phyloP scores from a whole-genome alignment of 1,140 invertebrate species.

The Odontomachus brunneus region DNA sequence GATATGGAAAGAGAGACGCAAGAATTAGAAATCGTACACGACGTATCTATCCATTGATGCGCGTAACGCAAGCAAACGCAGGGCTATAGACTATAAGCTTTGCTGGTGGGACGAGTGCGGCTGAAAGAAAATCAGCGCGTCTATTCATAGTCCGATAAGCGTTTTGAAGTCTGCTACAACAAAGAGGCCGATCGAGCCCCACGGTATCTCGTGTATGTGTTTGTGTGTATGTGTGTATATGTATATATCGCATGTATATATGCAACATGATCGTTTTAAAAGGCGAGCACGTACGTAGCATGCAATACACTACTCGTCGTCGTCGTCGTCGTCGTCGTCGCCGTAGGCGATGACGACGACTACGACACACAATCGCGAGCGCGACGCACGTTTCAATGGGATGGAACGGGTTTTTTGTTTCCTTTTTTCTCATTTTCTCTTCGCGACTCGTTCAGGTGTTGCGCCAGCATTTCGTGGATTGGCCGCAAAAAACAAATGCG shows the following conservation, averaged over 20 bases:
- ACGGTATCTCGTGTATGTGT: neutral
- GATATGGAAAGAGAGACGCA: no score
- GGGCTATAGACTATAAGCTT: neutral
- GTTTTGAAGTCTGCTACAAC: constrained; percentile 69
- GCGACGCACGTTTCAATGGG: constrained; percentile 39
- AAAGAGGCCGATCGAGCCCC: constrained; percentile 65
- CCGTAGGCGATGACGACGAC: constrained; percentile 1
- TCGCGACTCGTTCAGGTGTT: constrained; percentile 40
- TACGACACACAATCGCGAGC: constrained; percentile 5
- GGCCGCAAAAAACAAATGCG: neutral
- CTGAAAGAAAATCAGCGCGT: constrained; percentile 78
- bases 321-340: no score
- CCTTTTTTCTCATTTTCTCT: neutral
- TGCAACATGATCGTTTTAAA: constrained; percentile 54
- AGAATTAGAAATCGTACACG: neutral
- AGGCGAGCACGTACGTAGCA: constrained; percentile 43
- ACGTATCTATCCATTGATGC: constrained; percentile 6
- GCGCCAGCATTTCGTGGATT: constrained; percentile 18
- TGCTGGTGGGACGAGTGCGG: constrained; percentile 51
- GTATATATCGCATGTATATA: neutral
- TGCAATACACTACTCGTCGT: constrained; percentile 28
- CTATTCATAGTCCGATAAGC: constrained; percentile 80
- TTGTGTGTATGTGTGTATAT: no score
- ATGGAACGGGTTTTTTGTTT: constrained; percentile 41
- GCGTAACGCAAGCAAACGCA: neutral